Base-by-base conservation (phyloP, 1,140 invertebrate genomes). In the Drosophila mauritiana region DNA sequence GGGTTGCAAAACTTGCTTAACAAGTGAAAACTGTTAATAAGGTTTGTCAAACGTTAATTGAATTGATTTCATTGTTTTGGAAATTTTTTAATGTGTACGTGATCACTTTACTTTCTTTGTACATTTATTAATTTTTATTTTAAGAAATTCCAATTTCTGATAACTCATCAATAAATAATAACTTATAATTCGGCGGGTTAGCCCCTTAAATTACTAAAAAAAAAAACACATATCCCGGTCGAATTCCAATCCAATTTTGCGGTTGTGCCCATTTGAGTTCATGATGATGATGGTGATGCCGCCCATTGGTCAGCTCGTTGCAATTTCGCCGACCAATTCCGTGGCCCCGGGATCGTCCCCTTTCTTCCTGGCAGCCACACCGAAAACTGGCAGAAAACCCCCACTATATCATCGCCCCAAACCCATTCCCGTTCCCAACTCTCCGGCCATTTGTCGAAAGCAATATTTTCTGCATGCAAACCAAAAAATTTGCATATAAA, bases 401-500 rank as follows among this genome's bases (percentile, higher is more conserved):
- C 42, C 22, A 36, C 25, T 27, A 61, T 57, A 56, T 46, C 63
- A 36, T 39, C 40, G 12, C 48, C 39, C 17, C 58, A 15, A 10
- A 53, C 36, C 36, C 36, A 31, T n/a, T n/a, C 52, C 22, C 73
- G 56, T 61, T 56, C 73, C 12, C 37, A 51, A 34, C 49, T 61
- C 55, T 39, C 48, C 55, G 57, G 49, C 75, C 78, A 80, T 80
- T 80, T 80, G 78, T 80, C 78, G 78, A 88, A 68, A 84, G 84
- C 84, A 72, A 88, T 83, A 88, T 88, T 89, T 88, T 89, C 54
- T 55, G 72, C 86, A 90, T 86, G 86, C 86, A 86, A 90, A 83
- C 82, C 68, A 77, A 89, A 78, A 90, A 90, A 90, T 90, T 90
- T 86, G 86, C 86, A 90, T 90, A 90, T 90, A 90, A 90, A 90